Conservation (phyloP, 2,113 vertebrate genomes). For the Takifugu bimaculatus region DNA sequence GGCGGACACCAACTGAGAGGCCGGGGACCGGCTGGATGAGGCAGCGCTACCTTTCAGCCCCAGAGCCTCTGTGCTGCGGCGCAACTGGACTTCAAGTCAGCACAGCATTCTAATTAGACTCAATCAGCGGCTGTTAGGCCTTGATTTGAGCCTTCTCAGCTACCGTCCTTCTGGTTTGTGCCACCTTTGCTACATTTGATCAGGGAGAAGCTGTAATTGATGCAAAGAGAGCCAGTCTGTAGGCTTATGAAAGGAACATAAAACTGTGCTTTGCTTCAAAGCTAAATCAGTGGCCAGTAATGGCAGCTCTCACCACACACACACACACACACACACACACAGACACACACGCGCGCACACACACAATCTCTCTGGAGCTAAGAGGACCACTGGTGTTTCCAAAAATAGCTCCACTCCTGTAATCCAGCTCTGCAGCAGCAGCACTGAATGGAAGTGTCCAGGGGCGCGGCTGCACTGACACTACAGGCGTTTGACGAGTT, state of each 20-base stretch:
- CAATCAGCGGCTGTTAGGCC: no score
- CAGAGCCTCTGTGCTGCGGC: no score
- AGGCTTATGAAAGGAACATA: not conserved
- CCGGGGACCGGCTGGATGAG: no score
- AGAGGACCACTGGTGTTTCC: constrained; percentile 42
- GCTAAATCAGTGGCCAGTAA: constrained; percentile 18
- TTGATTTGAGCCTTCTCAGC: no score
- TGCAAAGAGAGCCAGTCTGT: no score
- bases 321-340: constrained; percentile 10
- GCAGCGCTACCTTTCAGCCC: no score
- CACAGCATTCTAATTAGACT: no score
- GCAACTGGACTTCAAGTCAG: no score
- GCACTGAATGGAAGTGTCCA: constrained; percentile 15
- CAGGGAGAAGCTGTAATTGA: no score
- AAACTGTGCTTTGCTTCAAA: constrained; percentile 7
- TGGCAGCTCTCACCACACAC: not conserved
- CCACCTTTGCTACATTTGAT: no score
- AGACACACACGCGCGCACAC: constrained; percentile 2
- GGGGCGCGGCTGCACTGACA: constrained; percentile 35
- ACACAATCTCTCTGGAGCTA: constrained; percentile 20
- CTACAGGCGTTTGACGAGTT: constrained; percentile 46
- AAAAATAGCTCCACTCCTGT: constrained; percentile 61
- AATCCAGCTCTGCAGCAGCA: constrained; percentile 37
- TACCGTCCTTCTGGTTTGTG: no score
- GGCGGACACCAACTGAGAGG: no score